These are phyloP conservation scores for Monomorium pharaonis DNA, from an alignment of 1,140 invertebrate species.

Conservation along the genomic window DNA sequence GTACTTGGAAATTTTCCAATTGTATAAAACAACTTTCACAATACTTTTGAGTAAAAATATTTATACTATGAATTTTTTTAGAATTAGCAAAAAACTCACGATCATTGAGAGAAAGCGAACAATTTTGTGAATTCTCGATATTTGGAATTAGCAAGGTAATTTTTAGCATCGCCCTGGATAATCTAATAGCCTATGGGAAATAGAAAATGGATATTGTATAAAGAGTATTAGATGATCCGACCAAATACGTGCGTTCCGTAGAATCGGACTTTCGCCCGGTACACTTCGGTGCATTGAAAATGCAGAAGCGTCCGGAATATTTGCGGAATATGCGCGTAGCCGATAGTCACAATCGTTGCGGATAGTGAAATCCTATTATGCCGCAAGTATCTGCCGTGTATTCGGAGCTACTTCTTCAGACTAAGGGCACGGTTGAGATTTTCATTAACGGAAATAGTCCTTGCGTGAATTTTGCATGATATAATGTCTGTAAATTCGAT, in stretches of 20 bases:
- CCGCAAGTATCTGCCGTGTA: conserved; percentile 7
- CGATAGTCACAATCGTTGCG: conserved; percentile 46
- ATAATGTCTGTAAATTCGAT: background rate
- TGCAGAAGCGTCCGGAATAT: conserved; percentile 26
- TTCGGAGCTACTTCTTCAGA: conserved; percentile 22
- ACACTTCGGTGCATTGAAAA: conserved; percentile 4
- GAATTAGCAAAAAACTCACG: background rate
- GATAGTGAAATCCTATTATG: conserved; percentile 53
- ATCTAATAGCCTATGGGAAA: background rate
- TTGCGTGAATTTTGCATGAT: background rate
- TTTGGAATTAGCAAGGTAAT: background rate
- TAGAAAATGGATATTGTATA: conserved; percentile 19
- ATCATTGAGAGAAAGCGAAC: background rate
- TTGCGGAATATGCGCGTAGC: conserved; percentile 35
- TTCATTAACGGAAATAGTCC: background rate
- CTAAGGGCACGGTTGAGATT: conserved; percentile 34
- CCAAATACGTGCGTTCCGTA: background rate
- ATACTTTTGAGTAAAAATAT: background rate
- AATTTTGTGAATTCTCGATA: background rate
- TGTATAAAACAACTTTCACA: background rate
- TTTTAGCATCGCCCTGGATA: conserved; percentile 2
- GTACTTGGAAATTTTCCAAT: background rate
- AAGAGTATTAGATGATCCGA: conserved; percentile 11
- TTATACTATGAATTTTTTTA: background rate
- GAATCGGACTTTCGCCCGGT: conserved; percentile 5